Base-by-base conservation (phyloP, 2,888 invertebrate species). In the Leucophenga maculata region DNA sequence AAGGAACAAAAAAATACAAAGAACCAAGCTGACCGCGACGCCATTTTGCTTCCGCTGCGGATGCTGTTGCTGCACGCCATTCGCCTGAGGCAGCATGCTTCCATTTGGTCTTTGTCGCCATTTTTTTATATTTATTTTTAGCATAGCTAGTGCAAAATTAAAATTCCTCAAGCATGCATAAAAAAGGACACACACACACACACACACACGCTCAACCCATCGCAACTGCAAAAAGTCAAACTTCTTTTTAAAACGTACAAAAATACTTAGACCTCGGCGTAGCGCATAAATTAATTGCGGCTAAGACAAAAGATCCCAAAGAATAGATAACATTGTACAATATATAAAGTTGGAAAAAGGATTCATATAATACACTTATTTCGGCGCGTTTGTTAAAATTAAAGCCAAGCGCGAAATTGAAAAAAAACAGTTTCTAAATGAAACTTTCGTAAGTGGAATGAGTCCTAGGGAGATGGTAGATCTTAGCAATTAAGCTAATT, bases 281-380 rank as follows among this genome's bases (percentile, higher is more conserved):
- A 52, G 67, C 71, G 77, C 81, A 84, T 84, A 82, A 82, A 84
- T 84, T 82, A 82, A 83, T 82, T 84, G 78, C 70, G 81, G 73
- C 69, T 52, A 72, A 73, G 74, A 68, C 65, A 72, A 26, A 52
- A 64, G 22, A 1, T 59, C 3, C 26, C 14, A n/a, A 68, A 74
- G 26, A 26, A 26, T 26, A 26, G 26, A 26, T 26, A 26, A 26
- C 3, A 2, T 4, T 26, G 2, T 26, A 4, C 26, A 2, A 26
- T 26, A 26, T 26, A 26, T n/a, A 26, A 26, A 26, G 26, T 26
- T 3, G 26, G 4, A 26, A 26, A 26, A 26, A 26, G 26, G 26
- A 26, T 26, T 4, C 26, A 26, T 26, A 4, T 3, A 26, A 26
- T 26, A 74, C 62, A 60, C 68, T 66, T 13, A 20, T 31, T 55